These are phyloP conservation scores for Fukomys damarensis DNA, from an alignment of 2,113 vertebrate species.

Conservation along the genomic window DNA sequence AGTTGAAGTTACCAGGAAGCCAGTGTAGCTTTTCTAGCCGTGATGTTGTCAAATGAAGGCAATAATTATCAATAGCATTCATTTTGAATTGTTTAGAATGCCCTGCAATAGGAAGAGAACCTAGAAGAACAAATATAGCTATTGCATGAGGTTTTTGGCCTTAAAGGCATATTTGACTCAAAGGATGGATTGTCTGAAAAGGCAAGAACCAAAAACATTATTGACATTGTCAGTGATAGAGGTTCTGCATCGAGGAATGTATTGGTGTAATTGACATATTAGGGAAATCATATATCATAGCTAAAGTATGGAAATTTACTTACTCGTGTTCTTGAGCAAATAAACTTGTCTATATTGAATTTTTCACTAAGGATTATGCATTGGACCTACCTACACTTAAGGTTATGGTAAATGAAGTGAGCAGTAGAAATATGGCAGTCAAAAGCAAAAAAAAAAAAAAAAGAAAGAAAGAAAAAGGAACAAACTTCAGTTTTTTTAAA, in stretches of 20 bases:
- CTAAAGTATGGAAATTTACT: background rate
- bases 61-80: background rate
- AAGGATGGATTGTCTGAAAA: background rate
- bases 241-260: background rate
- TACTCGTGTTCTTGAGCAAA: background rate
- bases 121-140: background rate
- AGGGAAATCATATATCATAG: background rate
- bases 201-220: background rate
- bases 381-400: background rate
- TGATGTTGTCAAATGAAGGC: background rate
- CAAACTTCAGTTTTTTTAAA: background rate
- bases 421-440: background rate
- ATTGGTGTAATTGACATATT: background rate
- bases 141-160: background rate
- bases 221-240: background rate
- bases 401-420: background rate
- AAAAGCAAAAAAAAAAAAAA: background rate
- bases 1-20: background rate
- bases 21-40: background rate
- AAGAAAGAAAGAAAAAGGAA: background rate
- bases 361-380: background rate
- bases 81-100: background rate
- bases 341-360: background rate
- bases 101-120: background rate
- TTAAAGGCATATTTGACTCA: background rate